Evolutionary conservation across 2,888 invertebrate species (phyloP).

Genomic region (Agrochola macilenta): DNA sequence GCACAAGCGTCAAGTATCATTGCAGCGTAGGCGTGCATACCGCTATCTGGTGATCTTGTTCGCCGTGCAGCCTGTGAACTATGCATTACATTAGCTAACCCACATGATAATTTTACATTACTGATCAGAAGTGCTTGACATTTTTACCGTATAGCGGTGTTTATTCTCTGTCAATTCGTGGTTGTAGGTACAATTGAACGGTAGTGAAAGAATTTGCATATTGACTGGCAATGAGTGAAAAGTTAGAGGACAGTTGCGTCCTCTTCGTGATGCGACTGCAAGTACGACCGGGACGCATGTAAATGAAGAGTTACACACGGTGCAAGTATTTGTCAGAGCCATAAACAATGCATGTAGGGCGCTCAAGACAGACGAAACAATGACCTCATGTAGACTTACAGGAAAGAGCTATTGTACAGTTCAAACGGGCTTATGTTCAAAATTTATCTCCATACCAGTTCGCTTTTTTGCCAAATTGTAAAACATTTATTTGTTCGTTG

Average conservation of each 20-base stretch:
- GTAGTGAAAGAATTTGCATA: constrained; percentile 79
- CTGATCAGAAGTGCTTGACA: constrained; percentile 14
- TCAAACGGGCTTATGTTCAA: constrained; percentile 39
- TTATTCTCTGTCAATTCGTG: constrained; percentile 26
- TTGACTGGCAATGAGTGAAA: constrained; percentile 85
- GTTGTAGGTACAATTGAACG: constrained; percentile 63
- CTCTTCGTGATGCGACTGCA: constrained; percentile 76
- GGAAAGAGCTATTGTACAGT: constrained; percentile 54
- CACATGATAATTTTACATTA: constrained; percentile 34
- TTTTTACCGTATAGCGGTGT: constrained; percentile 30
- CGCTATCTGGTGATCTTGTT: constrained; percentile 68
- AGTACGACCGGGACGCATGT: constrained; percentile 77
- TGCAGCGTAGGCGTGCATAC: constrained; percentile 78
- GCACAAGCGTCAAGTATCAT: constrained; percentile 82
- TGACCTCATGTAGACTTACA: constrained; percentile 68
- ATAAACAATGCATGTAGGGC: constrained; percentile 72
- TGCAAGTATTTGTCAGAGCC: constrained; percentile 70
- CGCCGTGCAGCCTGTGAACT: constrained; percentile 55
- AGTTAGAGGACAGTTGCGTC: constrained; percentile 77
- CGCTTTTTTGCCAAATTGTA: constrained; percentile 12
- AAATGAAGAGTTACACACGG: constrained; percentile 79
- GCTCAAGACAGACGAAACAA: constrained; percentile 69
- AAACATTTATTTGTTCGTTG: constrained; percentile 3
- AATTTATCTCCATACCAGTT: constrained; percentile 36
- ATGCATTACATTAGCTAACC: constrained; percentile 51